Conservation (phyloP, 2,888 invertebrate species). For the Thumatha senex region DNA sequence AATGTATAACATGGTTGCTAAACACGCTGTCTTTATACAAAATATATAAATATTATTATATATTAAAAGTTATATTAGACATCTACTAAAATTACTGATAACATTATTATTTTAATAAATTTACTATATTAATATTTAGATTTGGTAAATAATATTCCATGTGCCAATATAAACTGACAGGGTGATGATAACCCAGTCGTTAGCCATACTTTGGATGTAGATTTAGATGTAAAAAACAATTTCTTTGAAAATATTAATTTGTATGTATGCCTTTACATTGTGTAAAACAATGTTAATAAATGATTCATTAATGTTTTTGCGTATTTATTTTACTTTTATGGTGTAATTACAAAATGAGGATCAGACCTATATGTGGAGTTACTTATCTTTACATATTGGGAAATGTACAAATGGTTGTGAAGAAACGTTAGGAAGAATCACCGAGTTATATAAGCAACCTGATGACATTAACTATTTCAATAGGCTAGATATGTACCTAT, state of each 20-base stretch:
- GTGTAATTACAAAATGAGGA: not conserved
- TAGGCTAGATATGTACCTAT: too few relatives aligned
- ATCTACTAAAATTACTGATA: conserved; percentile 44
- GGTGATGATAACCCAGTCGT: conserved; percentile 53
- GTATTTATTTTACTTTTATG: conserved; percentile 15
- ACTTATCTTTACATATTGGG: too few relatives aligned
- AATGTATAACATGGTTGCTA: conserved; percentile 18
- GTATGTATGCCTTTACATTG: conserved; percentile 70
- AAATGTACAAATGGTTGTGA: too few relatives aligned
- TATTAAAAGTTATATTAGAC: conserved; percentile 73
- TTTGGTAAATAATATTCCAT: conserved; percentile 62
- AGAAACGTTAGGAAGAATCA: too few relatives aligned
- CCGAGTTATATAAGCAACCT: too few relatives aligned
- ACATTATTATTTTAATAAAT: conserved; percentile 55
- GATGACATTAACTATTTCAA: too few relatives aligned
- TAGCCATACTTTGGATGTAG: conserved; percentile 79
- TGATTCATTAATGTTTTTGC: conserved; percentile 62
- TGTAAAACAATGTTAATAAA: conserved; percentile 76
- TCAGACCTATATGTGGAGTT: not conserved
- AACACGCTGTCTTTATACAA: conserved; percentile 63
- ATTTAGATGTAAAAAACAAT: conserved; percentile 68
- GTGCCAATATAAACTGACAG: conserved; percentile 69
- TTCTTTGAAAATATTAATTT: conserved; percentile 65
- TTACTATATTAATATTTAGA: conserved; percentile 35
- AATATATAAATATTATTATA: conserved; percentile 77